Evolutionary conservation across 2,888 invertebrate genomes (phyloP).

Genomic region (Epinotia bilunana): DNA sequence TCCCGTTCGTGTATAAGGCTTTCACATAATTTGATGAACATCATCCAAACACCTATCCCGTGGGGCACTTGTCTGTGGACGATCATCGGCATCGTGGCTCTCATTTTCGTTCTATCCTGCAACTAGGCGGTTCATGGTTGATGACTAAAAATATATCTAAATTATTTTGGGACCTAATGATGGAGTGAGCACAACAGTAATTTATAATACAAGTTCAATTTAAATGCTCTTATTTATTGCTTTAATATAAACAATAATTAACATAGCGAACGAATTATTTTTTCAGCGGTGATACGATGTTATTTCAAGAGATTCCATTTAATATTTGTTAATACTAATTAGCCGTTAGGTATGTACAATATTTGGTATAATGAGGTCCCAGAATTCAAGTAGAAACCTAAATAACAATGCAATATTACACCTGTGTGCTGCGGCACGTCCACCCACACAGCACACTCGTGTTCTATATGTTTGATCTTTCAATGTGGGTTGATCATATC

Average conservation of each 20-base stretch:
- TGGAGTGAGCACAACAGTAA: neutral
- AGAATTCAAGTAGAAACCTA: slow-evolving; percentile 17
- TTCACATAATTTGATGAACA: neutral
- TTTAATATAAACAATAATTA: neutral
- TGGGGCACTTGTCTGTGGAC: neutral
- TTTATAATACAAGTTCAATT: neutral
- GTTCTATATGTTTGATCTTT: neutral
- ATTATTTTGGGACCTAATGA: neutral
- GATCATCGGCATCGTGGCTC: too few relatives aligned
- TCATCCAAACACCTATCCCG: neutral
- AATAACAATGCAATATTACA: slow-evolving; percentile 13
- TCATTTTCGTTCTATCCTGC: neutral
- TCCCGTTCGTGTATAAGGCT: neutral
- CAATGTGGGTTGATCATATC: neutral
- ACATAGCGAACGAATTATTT: neutral
- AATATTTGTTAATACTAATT: neutral
- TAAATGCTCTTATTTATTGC: neutral
- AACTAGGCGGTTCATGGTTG: neutral
- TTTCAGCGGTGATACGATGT: neutral
- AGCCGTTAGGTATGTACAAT: slow-evolving; percentile 16
- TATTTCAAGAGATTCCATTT: neutral
- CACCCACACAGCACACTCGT: neutral
- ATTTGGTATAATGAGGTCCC: slow-evolving; percentile 23
- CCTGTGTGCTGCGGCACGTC: neutral
- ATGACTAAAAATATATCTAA: neutral